phyloP scores from a whole-genome alignment of 2,888 invertebrate species.

The Pristionchus exspectatus region DNA sequence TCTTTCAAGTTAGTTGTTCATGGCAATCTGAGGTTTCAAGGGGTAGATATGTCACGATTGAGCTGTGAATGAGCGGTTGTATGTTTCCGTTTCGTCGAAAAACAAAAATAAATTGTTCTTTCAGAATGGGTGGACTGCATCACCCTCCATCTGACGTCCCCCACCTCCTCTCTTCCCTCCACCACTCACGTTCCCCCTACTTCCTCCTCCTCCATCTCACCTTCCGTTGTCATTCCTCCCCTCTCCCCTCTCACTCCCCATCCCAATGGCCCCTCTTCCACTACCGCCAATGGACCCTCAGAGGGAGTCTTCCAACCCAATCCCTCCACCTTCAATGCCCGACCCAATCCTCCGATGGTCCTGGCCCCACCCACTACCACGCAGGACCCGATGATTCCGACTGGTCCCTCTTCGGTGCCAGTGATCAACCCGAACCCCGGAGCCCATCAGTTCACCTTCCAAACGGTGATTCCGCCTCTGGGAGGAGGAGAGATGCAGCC shows the following conservation, averaged over 20 bases:
- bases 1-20: neutral
- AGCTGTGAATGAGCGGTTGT: neutral
- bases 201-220: constrained; percentile 7
- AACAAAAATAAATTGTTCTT: neutral
- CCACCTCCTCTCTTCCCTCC: neutral
- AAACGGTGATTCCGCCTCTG: constrained; percentile 28
- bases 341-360: neutral
- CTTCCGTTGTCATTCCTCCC: neutral
- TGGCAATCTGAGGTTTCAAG: neutral
- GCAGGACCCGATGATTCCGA: neutral
- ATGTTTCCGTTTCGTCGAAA: neutral
- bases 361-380: neutral
- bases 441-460: constrained; percentile 17
- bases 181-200: neutral
- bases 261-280: constrained; percentile 18
- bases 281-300: neutral
- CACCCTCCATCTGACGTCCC: constrained; percentile 7
- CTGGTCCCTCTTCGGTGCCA: neutral
- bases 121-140: constrained; percentile 55
- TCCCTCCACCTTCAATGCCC: constrained; percentile 1
- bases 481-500: constrained; percentile 20
- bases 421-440: neutral
- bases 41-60: neutral
- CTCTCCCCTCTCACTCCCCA: constrained; percentile 33
- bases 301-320: neutral